Evolutionary conservation across 2,113 vertebrate species (phyloP), one percentile per base, ranked within the genome.

Genomic region (Colistium nudipinnis): DNA sequence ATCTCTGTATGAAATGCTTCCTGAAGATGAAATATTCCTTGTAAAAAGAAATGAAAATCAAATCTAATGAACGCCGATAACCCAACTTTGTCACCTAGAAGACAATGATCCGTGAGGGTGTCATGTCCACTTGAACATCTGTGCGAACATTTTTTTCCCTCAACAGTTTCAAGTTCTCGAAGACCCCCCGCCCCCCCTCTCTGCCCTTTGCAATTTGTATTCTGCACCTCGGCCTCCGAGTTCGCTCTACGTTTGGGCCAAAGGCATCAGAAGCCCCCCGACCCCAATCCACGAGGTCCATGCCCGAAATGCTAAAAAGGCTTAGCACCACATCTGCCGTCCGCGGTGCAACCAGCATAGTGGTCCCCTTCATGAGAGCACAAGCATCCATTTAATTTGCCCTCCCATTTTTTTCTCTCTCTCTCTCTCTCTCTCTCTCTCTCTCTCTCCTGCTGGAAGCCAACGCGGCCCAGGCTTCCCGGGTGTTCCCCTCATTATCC

Each of bases 401-500:
- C 79, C 74, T 81, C 73, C 81, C 77, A 80, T 80, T 62, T n/a
- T n/a, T n/a, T n/a, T n/a, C n/a, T n/a, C n/a, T n/a, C n/a, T n/a
- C n/a, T n/a, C n/a, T n/a, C n/a, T n/a, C n/a, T n/a, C n/a, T n/a
- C n/a, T n/a, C n/a, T n/a, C n/a, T n/a, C n/a, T n/a, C n/a, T n/a
- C n/a, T n/a, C n/a, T n/a, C n/a, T n/a, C n/a, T n/a, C n/a, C n/a
- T n/a, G n/a, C n/a, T n/a, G n/a, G n/a, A 22, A 51, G 56, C 62
- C 63, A 20, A 70, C 1, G 68, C 74, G 66, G 65, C 86, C 28
- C n/a, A n/a, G 55, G 44, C 82, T 70, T 70, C 77, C 64, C 81
- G 73, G 85, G 85, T 79, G 86, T 84, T 85, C 80, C n/a, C n/a
- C 78, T 87, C 70, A 88, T 86, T 86, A 89, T 88, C 82, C 86